These are phyloP conservation scores for Danio choprae DNA, from an alignment of 2,797 vertebrate genomes.

Conservation along the genomic window DNA sequence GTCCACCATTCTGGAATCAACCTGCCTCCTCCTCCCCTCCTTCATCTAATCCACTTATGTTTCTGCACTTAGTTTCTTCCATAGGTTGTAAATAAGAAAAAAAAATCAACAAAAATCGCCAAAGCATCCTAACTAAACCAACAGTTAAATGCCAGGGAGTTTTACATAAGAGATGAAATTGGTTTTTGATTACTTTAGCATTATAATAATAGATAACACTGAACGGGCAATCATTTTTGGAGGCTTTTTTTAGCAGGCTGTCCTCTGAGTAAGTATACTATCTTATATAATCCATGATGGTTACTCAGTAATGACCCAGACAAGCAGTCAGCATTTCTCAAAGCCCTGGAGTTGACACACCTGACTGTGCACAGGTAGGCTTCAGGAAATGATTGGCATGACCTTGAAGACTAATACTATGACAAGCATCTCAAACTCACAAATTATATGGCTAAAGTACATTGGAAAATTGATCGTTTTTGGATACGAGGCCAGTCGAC, in stretches of 20 bases:
- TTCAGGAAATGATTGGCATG: slow-evolving; percentile 50
- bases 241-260: slow-evolving; percentile 46
- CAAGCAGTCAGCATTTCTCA: slow-evolving; percentile 79
- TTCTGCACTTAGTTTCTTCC: slow-evolving; percentile 45
- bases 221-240: slow-evolving; percentile 48
- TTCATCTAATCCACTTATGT: slow-evolving; percentile 57
- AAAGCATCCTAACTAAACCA: background rate
- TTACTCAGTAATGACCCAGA: slow-evolving; percentile 74
- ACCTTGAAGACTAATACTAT: slow-evolving; percentile 44
- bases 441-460: background rate
- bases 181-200: slow-evolving; percentile 14
- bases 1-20: slow-evolving; percentile 45
- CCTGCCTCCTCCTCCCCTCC: slow-evolving; percentile 54
- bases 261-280: slow-evolving; percentile 68
- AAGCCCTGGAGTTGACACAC: slow-evolving; percentile 72
- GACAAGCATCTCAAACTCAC: slow-evolving; percentile 10
- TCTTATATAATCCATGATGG: slow-evolving; percentile 73
- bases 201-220: slow-evolving; percentile 29
- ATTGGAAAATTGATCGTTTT: background rate
- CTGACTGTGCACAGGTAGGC: slow-evolving; percentile 51
- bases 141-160: background rate
- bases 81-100: slow-evolving; percentile 36
- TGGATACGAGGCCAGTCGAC: background rate
- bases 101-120: slow-evolving; percentile 14
- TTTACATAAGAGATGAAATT: slow-evolving; percentile 3